Conservation (phyloP, 2,888 invertebrate species). For the Branchipolynoe longqiensis region DNA sequence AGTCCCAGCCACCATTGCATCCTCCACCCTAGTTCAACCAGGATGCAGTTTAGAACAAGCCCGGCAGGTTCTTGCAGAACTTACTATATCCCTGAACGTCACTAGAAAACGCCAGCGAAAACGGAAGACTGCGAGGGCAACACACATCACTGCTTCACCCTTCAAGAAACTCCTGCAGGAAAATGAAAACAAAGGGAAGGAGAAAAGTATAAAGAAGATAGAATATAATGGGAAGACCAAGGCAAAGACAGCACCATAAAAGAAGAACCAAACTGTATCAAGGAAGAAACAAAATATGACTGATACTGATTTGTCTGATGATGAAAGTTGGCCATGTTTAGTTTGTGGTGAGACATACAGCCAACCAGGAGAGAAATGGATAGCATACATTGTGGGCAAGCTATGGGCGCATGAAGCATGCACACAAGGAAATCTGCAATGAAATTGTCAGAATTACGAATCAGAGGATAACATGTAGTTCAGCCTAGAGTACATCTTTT, state of each 20-base stretch:
- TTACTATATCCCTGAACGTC: background rate
- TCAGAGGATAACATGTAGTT: constrained; percentile 37
- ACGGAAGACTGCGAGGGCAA: background rate
- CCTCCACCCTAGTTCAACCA: too few relatives aligned
- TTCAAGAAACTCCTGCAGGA: constrained; percentile 5
- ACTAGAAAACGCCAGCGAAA: background rate
- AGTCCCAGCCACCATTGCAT: background rate
- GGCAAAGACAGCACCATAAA: background rate
- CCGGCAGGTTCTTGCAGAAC: constrained; percentile 20
- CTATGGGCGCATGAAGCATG: constrained; percentile 24
- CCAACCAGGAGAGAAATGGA: constrained; percentile 12
- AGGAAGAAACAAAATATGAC: background rate
- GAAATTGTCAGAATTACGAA: constrained; percentile 19
- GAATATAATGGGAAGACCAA: background rate
- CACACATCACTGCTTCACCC: constrained; percentile 11
- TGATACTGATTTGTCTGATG: constrained; percentile 19
- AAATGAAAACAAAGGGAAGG: background rate
- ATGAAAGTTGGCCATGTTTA: background rate
- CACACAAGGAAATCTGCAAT: background rate
- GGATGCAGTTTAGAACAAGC: too few relatives aligned
- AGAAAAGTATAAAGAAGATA: constrained; percentile 3
- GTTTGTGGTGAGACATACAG: constrained; percentile 34
- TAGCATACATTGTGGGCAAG: background rate
- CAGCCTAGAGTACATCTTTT: too few relatives aligned
- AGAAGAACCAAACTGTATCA: too few relatives aligned